A percentile compares a stretch with the other conserved stretches of the same genome.
phyloP scores from a whole-genome alignment of 2,888 invertebrate species.

The Macrosoma leucophasiata region DNA sequence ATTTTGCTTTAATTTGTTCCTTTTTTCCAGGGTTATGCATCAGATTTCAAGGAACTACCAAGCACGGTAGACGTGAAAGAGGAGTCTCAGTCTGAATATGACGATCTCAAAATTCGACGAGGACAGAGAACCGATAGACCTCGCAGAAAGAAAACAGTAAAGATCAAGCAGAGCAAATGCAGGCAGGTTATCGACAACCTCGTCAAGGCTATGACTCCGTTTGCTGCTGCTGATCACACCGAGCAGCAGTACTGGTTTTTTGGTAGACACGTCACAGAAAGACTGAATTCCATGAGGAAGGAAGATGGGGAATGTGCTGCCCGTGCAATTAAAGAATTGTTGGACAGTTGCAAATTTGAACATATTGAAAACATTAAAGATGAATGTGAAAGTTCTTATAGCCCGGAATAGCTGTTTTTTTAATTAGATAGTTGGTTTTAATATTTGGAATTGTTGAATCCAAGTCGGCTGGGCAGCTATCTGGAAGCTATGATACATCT shows the following conservation, averaged over 20 bases:
- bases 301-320: conserved; percentile 47
- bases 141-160: conserved; percentile 32
- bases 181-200: conserved; percentile 48
- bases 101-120: conserved; percentile 36
- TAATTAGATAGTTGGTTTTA: no score
- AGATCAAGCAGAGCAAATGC: conserved; percentile 41
- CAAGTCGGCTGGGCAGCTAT: conserved; percentile 4
- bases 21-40: conserved; percentile 28
- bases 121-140: conserved; percentile 50
- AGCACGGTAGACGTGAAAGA: conserved; percentile 36
- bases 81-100: conserved; percentile 34
- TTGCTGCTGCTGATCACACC: conserved; percentile 18
- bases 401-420: no score
- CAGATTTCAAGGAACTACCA: conserved; percentile 20
- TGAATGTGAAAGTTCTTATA: no score
- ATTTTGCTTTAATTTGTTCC: not conserved
- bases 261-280: conserved; percentile 54
- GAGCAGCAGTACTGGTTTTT: conserved; percentile 51
- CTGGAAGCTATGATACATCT: conserved; percentile 9
- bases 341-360: conserved; percentile 27
- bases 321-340: conserved; percentile 40
- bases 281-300: conserved; percentile 48
- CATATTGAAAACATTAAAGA: conserved; percentile 2
- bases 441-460: conserved; percentile 1
- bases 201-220: conserved; percentile 47